Conservation (phyloP, 2,888 invertebrate species). For the Erebia ligea region DNA sequence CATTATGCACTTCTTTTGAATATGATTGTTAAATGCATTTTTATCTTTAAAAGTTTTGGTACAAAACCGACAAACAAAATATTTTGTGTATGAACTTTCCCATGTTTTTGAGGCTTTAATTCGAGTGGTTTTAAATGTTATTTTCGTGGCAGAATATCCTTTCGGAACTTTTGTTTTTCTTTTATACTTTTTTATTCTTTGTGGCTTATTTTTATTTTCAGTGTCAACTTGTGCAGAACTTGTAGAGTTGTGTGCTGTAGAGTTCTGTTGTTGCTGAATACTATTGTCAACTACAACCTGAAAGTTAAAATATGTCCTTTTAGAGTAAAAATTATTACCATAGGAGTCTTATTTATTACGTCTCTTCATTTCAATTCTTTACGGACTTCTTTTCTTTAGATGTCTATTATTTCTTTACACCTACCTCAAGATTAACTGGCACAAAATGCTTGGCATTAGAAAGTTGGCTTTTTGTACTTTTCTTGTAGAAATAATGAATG, state of each 20-base stretch:
- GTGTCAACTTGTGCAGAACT: slow-evolving; percentile 45
- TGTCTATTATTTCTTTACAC: too few species aligned
- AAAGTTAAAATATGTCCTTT: slow-evolving; percentile 2
- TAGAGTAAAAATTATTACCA: not conserved
- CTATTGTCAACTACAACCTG: slow-evolving; percentile 4
- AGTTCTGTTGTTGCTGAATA: slow-evolving; percentile 41
- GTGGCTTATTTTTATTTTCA: slow-evolving; percentile 8
- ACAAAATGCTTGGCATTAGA: too few species aligned
- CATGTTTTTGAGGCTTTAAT: slow-evolving; percentile 40
- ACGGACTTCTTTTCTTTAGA: too few species aligned
- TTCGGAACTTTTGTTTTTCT: not conserved
- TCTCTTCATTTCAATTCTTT: too few species aligned
- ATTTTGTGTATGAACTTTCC: slow-evolving; percentile 49
- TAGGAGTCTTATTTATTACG: too few species aligned
- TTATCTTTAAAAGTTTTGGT: slow-evolving; percentile 41
- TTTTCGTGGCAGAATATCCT: slow-evolving; percentile 12
- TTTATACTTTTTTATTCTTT: not conserved
- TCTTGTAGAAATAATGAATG: too few species aligned
- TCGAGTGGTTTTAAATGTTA: not conserved
- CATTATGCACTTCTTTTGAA: slow-evolving; percentile 46
- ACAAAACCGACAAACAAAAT: slow-evolving; percentile 55
- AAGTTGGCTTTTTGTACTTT: too few species aligned
- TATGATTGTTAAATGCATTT: slow-evolving; percentile 43
- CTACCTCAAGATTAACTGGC: too few species aligned
- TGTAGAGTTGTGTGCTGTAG: slow-evolving; percentile 47